These are phyloP conservation scores for Nomada ruficornis DNA, from an alignment of 2,888 invertebrate species.

Conservation along the genomic window DNA sequence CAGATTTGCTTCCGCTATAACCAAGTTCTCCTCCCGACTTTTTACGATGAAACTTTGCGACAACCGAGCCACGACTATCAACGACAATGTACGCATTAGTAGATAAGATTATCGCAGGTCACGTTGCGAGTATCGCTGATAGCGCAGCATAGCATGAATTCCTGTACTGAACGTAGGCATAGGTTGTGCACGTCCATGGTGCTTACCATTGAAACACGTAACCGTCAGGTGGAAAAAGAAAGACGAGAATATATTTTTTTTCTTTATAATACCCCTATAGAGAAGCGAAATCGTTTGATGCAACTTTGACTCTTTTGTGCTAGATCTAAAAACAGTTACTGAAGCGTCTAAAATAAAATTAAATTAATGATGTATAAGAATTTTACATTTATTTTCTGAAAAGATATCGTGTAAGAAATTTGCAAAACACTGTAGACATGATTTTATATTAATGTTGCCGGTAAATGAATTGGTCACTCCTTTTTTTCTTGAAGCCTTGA, in stretches of 20 bases:
- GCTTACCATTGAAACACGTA: not conserved
- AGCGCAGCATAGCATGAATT: conserved; percentile 59
- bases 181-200: conserved; percentile 41
- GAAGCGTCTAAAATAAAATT: too few species aligned
- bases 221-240: conserved; percentile 36
- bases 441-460: too few species aligned
- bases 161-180: conserved; percentile 40
- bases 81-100: conserved; percentile 43
- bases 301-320: too few species aligned
- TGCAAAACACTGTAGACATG: too few species aligned
- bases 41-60: conserved; percentile 39
- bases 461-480: too few species aligned
- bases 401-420: too few species aligned
- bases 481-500: too few species aligned
- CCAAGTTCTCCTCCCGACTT: conserved; percentile 32
- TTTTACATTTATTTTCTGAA: too few species aligned
- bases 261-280: not conserved
- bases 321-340: too few species aligned
- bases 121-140: conserved; percentile 54
- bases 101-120: conserved; percentile 65
- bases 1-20: conserved; percentile 25
- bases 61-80: conserved; percentile 27
- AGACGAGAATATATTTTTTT: not conserved
- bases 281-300: too few species aligned
- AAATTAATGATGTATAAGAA: too few species aligned